These are phyloP conservation scores for Sisor rabdophorus DNA, from an alignment of 2,113 vertebrate species.

Conservation along the genomic window DNA sequence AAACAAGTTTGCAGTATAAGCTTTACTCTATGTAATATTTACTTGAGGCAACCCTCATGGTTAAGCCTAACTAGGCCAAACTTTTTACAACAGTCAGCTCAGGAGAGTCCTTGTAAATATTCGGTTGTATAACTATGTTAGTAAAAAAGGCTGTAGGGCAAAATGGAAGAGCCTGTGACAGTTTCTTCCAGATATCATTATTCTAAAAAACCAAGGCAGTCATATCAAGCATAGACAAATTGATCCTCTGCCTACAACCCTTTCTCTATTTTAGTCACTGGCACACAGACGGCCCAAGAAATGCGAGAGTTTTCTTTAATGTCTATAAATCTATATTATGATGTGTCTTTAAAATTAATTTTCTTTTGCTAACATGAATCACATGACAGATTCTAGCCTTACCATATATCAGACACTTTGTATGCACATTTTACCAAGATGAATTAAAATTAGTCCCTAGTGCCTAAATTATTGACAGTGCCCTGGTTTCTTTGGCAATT, in stretches of 20 bases:
- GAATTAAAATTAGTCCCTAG: slow-evolving; percentile 68
- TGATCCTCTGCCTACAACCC: slow-evolving; percentile 38
- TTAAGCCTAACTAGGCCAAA: neutral
- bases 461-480: slow-evolving; percentile 70
- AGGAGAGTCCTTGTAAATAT: neutral
- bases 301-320: slow-evolving; percentile 65
- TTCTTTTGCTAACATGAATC: slow-evolving; percentile 64
- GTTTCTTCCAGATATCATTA: slow-evolving; percentile 57
- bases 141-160: neutral
- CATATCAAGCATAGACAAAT: slow-evolving; percentile 65
- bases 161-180: slow-evolving; percentile 49
- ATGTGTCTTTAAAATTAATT: slow-evolving; percentile 69
- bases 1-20: neutral
- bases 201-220: slow-evolving; percentile 60
- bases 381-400: slow-evolving; percentile 62
- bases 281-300: slow-evolving; percentile 42
- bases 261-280: slow-evolving; percentile 17
- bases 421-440: slow-evolving; percentile 64
- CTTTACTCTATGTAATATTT: neutral
- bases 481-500: slow-evolving; percentile 53
- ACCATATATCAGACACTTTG: slow-evolving; percentile 68
- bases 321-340: slow-evolving; percentile 71
- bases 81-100: neutral
- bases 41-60: too few relatives aligned
- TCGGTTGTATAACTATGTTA: neutral